Base-by-base conservation (phyloP, 2,797 vertebrate species). In the Chelon auratus region DNA sequence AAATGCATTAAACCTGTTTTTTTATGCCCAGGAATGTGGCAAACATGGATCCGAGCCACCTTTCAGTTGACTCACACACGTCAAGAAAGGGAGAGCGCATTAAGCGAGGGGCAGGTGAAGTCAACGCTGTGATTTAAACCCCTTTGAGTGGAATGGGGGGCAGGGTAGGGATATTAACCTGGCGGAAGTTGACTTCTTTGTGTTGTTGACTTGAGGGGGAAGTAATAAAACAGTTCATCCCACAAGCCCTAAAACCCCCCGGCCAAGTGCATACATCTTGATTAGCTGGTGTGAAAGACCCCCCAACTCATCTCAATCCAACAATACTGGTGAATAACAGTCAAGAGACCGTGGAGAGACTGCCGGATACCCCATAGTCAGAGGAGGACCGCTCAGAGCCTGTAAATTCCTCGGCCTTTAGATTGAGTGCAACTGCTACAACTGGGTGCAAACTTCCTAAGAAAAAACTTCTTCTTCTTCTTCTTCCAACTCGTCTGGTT, bases 171-270 rank as follows among this genome's bases (percentile, higher is more conserved):
- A 88, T 86, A 92, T 92, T 91, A 91, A 92, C 91, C 92, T 83
- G 84, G 85, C 22, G 79, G 88, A 91, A 87, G 89, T 81, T 77
- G 83, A 80, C 75, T 86, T 84, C 83, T 90, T 91, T 92, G 89
- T 92, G 81, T 77, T 83, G 77, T 54, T 60, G 86, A 87, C 84
- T 85, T 66, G 67, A 78, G 86, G 82, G 84, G 69, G 62, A 89
- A 87, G 84, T 81, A 91, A 92, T 92, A 91, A 91, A 91, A 90
- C 86, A 85, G 84, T 87, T 91, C 83, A 82, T 86, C 76, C 83
- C 78, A 80, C 48, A 63, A 90, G 77, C 72, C 79, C 75, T 48
- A 56, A 81, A 6, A 80, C 83, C 90, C 87, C 72, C 70, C 14
- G 70, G 80, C 87, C 68, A 58, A 89, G 76, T 74, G 82, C 83